Evolutionary conservation across 2,113 vertebrate species (phyloP), one percentile per base, ranked within the genome.

Genomic region (Cottus gobio): DNA sequence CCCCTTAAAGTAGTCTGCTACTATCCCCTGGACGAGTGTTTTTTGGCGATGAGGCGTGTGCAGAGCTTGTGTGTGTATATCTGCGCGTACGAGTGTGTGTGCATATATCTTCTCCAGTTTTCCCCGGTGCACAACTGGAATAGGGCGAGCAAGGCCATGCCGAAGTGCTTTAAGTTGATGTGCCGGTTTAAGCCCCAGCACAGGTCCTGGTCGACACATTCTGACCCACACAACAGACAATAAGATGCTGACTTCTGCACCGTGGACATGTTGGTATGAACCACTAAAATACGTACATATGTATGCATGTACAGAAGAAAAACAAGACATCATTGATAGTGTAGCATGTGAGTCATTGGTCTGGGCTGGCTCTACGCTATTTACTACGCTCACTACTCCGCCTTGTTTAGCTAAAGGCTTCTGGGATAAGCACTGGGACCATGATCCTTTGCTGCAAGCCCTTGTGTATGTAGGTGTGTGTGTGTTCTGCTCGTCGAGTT

Each of bases 401-500:
- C 22, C 36, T 37, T 8, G 36, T 9, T 37, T 9, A 37, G 36
- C 36, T 37, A 37, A 37, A 37, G 36, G 36, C 36, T 37, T 37
- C 36, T 8, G 34, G 48, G 30, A 22, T 20, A 18, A 46, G 30
- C 6, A 7, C 34, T 7, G 16, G 18, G 68, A 22, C n/a, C 39
- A 22, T n/a, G 44, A 0, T 70, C 30, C 37, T 63, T 56, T 36
- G 6, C 46, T 46, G 15, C 44, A 4, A 58, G 24, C 62, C 3
- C 30, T 0, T 37, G 63, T 70, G 65, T 44, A 11, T 24, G 34
- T 46, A 5, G n/a, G n/a, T 46, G 44, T 46, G 7, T 37, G 36
- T 37, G 36, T 12, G 37, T 60, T 31, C 24, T 52, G 31, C 16
- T 54, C 13, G 28, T 4, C 13, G 0, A 98, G 90, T 84, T 95